Evolutionary conservation across 1,140 invertebrate species (phyloP).

Genomic region (Diploscapter pachys): DNA sequence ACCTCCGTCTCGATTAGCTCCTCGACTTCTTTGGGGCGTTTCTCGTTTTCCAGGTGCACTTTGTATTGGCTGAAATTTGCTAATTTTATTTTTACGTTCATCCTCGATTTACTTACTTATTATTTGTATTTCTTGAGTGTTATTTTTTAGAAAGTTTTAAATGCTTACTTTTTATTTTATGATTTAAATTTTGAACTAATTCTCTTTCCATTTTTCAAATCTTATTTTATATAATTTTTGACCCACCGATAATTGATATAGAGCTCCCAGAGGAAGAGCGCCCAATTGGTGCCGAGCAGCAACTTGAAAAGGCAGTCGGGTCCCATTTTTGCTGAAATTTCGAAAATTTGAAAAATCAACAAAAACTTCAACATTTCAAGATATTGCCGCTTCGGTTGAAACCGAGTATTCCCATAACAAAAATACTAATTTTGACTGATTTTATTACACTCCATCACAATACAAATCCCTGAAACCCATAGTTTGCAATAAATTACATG

Average conservation of each 20-base stretch:
- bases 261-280: constrained; percentile 47
- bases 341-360: neutral
- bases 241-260: constrained; percentile 47
- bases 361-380: neutral
- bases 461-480: too few relatives aligned
- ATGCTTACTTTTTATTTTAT: constrained; percentile 15
- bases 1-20: constrained; percentile 46
- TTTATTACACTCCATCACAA: too few relatives aligned
- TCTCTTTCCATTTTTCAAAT: neutral
- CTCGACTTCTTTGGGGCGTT: constrained; percentile 43
- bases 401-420: too few relatives aligned
- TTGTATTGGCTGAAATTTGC: constrained; percentile 33
- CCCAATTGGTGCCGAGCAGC: constrained; percentile 44
- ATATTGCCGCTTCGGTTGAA: too few relatives aligned
- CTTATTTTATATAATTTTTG: constrained; percentile 27
- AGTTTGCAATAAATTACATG: too few relatives aligned
- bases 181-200: constrained; percentile 26
- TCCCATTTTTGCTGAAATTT: neutral
- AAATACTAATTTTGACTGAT: too few relatives aligned
- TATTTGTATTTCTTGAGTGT: too few relatives aligned
- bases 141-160: constrained; percentile 6
- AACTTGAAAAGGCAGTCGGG: constrained; percentile 44
- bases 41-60: constrained; percentile 43
- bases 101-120: too few relatives aligned
- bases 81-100: too few relatives aligned